Percentiles rank a stretch among this genome's conserved stretches.
Evolutionary conservation across 2,113 vertebrate genomes (phyloP).

Genomic region (Boulengeromyrus knoepffleri): DNA sequence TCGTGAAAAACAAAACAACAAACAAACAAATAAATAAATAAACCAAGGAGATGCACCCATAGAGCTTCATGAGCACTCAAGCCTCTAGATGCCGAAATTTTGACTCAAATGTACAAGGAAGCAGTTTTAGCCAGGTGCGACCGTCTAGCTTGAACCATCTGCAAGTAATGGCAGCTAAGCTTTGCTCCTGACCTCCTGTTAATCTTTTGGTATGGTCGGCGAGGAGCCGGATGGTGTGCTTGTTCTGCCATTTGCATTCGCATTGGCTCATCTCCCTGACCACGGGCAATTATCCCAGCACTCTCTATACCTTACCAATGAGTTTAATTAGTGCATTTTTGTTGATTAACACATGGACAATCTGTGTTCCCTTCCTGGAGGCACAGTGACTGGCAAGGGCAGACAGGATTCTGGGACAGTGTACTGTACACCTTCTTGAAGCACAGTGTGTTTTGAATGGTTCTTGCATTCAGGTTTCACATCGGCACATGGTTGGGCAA

Average conservation of each 20-base stretch:
- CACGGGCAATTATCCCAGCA: background rate
- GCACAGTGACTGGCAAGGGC: background rate
- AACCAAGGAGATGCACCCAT: background rate
- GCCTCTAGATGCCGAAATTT: background rate
- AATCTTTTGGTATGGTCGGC: background rate
- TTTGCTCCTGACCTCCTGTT: background rate
- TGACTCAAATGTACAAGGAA: background rate
- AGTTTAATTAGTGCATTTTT: background rate
- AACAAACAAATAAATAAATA: background rate
- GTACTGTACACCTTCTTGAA: background rate
- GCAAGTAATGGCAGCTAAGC: background rate
- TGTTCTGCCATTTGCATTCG: background rate
- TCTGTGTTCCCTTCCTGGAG: background rate
- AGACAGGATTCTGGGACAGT: constrained; percentile 3
- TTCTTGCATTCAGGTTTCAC: background rate
- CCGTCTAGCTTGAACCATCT: background rate
- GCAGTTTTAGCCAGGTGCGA: background rate
- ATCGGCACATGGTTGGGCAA: background rate
- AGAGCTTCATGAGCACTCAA: background rate
- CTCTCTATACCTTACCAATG: background rate
- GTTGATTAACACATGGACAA: background rate
- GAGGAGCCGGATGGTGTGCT: background rate
- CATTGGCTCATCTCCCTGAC: background rate
- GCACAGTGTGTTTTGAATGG: background rate
- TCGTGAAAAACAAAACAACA: background rate